Evolutionary conservation across 2,113 vertebrate species (phyloP).

Genomic region (Noctilio leporinus): DNA sequence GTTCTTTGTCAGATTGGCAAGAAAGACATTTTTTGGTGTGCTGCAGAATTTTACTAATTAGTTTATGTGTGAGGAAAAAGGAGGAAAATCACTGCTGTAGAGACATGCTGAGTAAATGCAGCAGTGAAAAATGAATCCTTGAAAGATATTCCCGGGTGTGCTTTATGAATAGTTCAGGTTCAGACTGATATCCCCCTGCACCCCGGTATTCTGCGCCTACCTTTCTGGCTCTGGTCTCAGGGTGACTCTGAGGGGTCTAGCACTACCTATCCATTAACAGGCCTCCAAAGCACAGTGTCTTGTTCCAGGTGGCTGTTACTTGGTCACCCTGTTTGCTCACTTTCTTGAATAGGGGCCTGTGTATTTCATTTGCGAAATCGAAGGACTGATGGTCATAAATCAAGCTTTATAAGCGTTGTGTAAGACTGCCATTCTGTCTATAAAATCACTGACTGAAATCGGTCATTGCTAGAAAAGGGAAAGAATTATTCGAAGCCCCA

Average conservation of each 20-base stretch:
- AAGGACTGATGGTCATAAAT: neutral
- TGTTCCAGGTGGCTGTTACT: neutral
- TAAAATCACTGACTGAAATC: neutral
- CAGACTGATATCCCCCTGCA: neutral
- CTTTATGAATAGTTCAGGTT: conserved; percentile 15
- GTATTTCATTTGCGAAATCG: neutral
- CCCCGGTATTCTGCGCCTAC: too few species aligned
- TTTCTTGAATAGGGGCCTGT: neutral
- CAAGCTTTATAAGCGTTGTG: neutral
- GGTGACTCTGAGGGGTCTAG: neutral
- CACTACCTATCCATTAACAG: neutral
- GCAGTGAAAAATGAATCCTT: neutral
- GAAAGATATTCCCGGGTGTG: neutral
- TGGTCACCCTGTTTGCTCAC: neutral
- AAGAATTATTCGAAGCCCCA: neutral
- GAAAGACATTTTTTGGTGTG: too few species aligned
- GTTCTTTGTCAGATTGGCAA: too few species aligned
- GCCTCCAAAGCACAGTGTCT: neutral
- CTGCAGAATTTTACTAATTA: too few species aligned
- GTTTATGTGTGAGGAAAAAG: too few species aligned
- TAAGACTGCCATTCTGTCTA: neutral
- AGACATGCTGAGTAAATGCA: neutral
- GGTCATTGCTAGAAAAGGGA: neutral
- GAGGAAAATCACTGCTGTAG: too few species aligned
- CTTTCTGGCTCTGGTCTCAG: neutral